A percentile compares a stretch with the other conserved stretches of the same genome.
These are phyloP conservation scores for Hydractinia symbiolongicarpus DNA, from an alignment of 30 jellyfish, hydroid and myxozoan genomes.

Conservation along the genomic window DNA sequence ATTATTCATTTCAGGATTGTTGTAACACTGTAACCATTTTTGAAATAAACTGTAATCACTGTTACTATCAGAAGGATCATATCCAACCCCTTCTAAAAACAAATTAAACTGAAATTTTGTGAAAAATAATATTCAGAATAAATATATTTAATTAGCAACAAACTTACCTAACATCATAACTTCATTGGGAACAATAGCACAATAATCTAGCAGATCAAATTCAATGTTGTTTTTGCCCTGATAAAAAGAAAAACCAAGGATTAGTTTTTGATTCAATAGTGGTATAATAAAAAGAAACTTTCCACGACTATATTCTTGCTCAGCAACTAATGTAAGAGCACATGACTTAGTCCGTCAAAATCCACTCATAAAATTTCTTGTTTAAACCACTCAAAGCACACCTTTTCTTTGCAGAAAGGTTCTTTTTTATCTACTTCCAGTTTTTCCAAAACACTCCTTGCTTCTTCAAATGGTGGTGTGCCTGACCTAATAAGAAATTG, in stretches of 20 bases:
- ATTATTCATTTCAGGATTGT: slow-evolving; percentile 43
- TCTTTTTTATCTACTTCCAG: slow-evolving; percentile 14
- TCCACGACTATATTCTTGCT: too few relatives aligned
- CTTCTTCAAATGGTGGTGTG: slow-evolving; percentile 33
- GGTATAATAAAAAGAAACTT: too few relatives aligned
- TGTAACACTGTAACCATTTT: slow-evolving; percentile 46
- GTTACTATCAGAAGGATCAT: slow-evolving; percentile 31
- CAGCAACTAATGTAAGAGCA: too few relatives aligned
- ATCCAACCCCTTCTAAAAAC: slow-evolving; percentile 34
- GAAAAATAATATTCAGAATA: not conserved
- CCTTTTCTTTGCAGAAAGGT: not conserved
- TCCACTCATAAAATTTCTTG: too few relatives aligned
- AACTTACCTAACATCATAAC: slow-evolving; percentile 21
- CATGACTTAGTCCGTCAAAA: too few relatives aligned
- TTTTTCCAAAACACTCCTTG: slow-evolving; percentile 28
- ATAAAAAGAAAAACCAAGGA: not conserved
- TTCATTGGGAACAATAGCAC: slow-evolving; percentile 23
- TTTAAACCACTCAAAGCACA: not conserved
- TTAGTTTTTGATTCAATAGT: too few relatives aligned
- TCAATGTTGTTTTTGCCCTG: slow-evolving; percentile 2
- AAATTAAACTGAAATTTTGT: not conserved
- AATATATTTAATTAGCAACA: not conserved
- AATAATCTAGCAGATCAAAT: slow-evolving; percentile 21
- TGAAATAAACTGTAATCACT: slow-evolving; percentile 18
- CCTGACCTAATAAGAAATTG: slow-evolving; percentile 10